Base-by-base conservation (phyloP, 2,888 invertebrate genomes). In the Platerodrilus igneus region DNA sequence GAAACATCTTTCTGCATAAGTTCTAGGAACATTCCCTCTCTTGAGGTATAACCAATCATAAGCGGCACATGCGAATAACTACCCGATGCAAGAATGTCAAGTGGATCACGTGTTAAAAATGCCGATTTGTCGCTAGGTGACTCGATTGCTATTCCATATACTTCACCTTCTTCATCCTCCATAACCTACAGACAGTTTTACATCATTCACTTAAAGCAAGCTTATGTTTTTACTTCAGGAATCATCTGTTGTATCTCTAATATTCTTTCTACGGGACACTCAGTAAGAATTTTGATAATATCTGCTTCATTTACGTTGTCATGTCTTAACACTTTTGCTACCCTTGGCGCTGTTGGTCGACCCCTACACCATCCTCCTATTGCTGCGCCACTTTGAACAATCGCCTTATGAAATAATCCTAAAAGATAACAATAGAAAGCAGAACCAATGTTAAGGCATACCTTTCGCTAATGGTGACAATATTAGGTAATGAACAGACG, bases 11-110 rank as follows among this genome's bases (percentile, higher is more conserved):
- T 47, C 19, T 41, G 29, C n/a, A 40, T 34, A 6, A 45, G 20
- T 18, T 52, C 50, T n/a, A 55, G 46, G 3, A 54, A 31, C 41
- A 56, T 48, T 26, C 58, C 58, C 50, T 60, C 60, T 20, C 41
- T 41, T 21, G 50, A 45, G 6, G 51, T 57, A 28, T 37, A 55
- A 2, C 60, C 60, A n/a, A 55, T 40, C 38, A 60, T 48, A 3
- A 58, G 22, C 3, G 60, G 60, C 3, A 60, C 53, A 26, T 55
- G 48, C 13, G 45, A 47, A 33, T 51, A 56, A 5, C 47, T 41
- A 19, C 53, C 56, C 10, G 43, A 34, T 15, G 19, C 28, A 3
- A 57, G 45, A 27, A 56, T 48, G 11, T 51, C 32, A 3, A 53
- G 13, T 0, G 58, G 58, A 31, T 52, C 40, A 37, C 53, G 47